A percentile compares a stretch with the other conserved stretches of the same genome.
Conservation (phyloP, 2,113 vertebrate species). For the Tragelaphus imberbis region DNA sequence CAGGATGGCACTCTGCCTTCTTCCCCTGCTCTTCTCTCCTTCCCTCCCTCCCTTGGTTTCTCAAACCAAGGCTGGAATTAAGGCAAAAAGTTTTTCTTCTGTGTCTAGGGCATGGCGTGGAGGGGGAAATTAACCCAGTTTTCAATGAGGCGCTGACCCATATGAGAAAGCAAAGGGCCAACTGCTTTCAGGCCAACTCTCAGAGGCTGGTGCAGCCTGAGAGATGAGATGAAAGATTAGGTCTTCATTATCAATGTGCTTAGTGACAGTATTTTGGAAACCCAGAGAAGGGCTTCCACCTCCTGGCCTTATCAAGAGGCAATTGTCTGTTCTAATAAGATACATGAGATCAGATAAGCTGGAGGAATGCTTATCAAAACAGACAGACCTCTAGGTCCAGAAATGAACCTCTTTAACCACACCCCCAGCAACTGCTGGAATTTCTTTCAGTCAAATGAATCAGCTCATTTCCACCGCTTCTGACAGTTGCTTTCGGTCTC, state of each 20-base stretch:
- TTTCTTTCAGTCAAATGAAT: neutral
- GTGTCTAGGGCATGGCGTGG: neutral
- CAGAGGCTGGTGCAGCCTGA: neutral
- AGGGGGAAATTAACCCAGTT: neutral
- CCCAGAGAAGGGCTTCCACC: neutral
- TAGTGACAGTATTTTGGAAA: slow-evolving; percentile 49
- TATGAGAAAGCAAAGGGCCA: neutral
- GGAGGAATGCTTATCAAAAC: slow-evolving; percentile 74
- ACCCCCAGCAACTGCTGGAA: neutral
- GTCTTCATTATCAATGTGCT: neutral
- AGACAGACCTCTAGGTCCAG: slow-evolving; percentile 57
- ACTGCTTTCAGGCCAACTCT: neutral
- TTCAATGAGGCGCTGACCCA: neutral
- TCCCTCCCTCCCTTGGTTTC: neutral
- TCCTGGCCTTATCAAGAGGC: slow-evolving; percentile 30
- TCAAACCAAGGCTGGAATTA: neutral
- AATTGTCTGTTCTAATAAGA: slow-evolving; percentile 60
- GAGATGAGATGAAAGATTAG: neutral
- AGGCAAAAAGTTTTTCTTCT: neutral
- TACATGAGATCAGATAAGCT: slow-evolving; percentile 56
- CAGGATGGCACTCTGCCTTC: neutral
- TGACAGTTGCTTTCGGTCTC: neutral
- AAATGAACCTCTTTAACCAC: slow-evolving; percentile 33
- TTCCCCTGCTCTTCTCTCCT: neutral
- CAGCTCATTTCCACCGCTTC: slow-evolving; percentile 22